phyloP scores from a whole-genome alignment of 2,113 vertebrate species.

The Thamnaconus septentrionalis region DNA sequence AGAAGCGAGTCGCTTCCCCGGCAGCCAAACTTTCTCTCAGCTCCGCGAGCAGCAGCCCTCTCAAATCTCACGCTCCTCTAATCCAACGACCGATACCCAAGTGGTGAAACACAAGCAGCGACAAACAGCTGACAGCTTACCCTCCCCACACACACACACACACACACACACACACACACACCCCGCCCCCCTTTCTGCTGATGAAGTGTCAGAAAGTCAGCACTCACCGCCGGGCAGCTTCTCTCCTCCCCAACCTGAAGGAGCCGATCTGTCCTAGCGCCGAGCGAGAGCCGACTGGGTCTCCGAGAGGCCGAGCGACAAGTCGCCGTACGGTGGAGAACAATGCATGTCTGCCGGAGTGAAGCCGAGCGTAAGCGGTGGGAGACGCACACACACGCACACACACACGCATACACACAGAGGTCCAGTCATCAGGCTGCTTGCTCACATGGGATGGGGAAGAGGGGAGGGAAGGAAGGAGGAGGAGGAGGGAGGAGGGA shows the following conservation, averaged over 20 bases:
- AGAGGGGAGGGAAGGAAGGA: conserved; percentile 33
- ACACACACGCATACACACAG: conserved; percentile 42
- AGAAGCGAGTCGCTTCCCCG: conserved; percentile 5
- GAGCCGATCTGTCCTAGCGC: conserved; percentile 14
- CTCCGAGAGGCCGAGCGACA: conserved; percentile 55
- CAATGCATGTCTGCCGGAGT: conserved; percentile 69
- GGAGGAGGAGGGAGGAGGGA: conserved; percentile 45
- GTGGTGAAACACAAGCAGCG: too few relatives aligned
- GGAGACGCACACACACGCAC: not conserved
- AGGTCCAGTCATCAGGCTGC: conserved; percentile 64
- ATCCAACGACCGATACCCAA: too few relatives aligned
- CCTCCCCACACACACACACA: too few relatives aligned
- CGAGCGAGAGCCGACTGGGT: conserved; percentile 22
- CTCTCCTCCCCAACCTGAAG: not conserved
- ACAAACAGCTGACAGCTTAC: too few relatives aligned
- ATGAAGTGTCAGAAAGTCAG: conserved; percentile 23
- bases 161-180: too few relatives aligned
- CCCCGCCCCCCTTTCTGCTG: too few relatives aligned
- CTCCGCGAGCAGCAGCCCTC: too few relatives aligned
- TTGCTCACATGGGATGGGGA: conserved; percentile 65
- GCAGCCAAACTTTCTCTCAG: too few relatives aligned
- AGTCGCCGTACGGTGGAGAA: conserved; percentile 65
- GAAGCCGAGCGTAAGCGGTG: conserved; percentile 46
- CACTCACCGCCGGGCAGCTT: conserved; percentile 56
- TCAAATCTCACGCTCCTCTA: too few relatives aligned